Evolutionary conservation across 2,113 vertebrate species (phyloP).

Genomic region (Ramphastos sulfuratus): DNA sequence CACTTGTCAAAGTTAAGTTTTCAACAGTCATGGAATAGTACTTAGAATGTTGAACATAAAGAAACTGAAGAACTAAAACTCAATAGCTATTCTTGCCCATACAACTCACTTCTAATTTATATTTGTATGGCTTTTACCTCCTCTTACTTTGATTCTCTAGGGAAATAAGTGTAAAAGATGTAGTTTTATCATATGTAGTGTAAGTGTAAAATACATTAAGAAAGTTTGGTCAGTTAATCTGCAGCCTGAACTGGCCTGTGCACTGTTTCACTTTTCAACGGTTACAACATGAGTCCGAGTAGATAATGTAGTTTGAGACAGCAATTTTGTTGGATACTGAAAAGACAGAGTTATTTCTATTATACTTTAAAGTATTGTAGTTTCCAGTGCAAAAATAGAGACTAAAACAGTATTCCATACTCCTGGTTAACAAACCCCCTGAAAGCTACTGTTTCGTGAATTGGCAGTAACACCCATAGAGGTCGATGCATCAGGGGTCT

Average conservation of each 20-base stretch:
- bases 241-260: background rate
- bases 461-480: slow-evolving; percentile 1
- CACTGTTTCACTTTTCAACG: background rate
- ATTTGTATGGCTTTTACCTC: background rate
- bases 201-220: background rate
- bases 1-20: background rate
- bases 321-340: background rate
- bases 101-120: background rate
- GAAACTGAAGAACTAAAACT: background rate
- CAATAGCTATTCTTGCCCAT: background rate
- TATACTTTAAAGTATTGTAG: background rate
- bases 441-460: slow-evolving; percentile 40
- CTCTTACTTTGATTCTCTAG: background rate
- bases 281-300: slow-evolving; percentile 31
- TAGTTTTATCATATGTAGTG: background rate
- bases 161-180: background rate
- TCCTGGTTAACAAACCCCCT: background rate
- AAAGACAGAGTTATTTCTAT: slow-evolving; percentile 22
- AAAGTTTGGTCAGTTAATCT: slow-evolving; percentile 11
- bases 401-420: slow-evolving; percentile 33
- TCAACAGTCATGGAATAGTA: background rate
- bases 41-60: background rate
- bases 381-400: slow-evolving; percentile 3
- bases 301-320: background rate
- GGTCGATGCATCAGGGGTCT: slow-evolving; percentile 25